phyloP scores from a whole-genome alignment of 2,797 vertebrate species.

The Columba guinea region DNA sequence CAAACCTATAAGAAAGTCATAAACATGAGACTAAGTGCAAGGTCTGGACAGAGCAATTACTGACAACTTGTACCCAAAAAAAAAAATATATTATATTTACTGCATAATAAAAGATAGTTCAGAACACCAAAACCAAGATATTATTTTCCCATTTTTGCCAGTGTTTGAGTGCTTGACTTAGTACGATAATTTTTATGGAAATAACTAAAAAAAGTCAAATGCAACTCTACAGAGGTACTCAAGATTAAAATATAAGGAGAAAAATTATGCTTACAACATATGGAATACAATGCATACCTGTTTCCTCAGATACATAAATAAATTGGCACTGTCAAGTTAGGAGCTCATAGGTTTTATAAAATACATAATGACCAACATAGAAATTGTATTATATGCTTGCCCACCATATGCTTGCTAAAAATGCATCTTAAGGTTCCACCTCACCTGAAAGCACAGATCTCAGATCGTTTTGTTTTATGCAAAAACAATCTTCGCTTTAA shows the following conservation, averaged over 20 bases:
- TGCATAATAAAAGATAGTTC: background rate
- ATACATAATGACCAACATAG: background rate
- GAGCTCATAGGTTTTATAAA: background rate
- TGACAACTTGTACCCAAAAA: background rate
- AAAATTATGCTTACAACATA: background rate
- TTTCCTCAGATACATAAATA: background rate
- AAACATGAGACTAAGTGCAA: background rate
- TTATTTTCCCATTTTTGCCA: background rate
- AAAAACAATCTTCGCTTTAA: background rate
- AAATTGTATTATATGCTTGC: background rate
- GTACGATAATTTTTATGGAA: background rate
- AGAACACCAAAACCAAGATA: background rate
- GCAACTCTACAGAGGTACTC: background rate
- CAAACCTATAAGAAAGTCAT: background rate
- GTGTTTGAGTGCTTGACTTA: background rate
- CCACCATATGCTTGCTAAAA: background rate
- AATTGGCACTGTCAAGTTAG: background rate
- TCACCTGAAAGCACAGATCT: background rate
- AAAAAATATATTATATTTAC: background rate
- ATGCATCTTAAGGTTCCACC: background rate
- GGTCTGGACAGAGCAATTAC: background rate
- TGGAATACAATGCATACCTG: background rate
- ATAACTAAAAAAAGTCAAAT: background rate
- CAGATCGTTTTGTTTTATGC: background rate
- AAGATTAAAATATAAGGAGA: background rate